phyloP scores from a whole-genome alignment of 2,113 vertebrate genomes.

The Rhinopithecus roxellana region DNA sequence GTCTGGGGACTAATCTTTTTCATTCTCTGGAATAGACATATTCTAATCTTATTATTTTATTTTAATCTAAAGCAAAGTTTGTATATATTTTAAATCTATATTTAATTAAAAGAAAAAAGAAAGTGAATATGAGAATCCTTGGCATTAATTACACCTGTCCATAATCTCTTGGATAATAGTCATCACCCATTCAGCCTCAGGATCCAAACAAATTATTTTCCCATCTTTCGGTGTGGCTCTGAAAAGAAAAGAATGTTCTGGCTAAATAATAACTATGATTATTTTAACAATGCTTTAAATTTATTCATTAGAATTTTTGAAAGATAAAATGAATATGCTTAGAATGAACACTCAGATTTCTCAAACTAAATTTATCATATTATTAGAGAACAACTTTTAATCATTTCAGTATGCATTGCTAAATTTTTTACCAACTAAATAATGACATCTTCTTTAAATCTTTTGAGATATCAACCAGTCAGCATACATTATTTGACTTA shows the following conservation, averaged over 20 bases:
- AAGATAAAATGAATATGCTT: neutral
- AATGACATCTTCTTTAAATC: neutral
- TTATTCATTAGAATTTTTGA: neutral
- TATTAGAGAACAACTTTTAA: conserved; percentile 6
- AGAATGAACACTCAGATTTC: conserved; percentile 9
- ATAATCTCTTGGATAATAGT: conserved; percentile 42
- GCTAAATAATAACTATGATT: neutral
- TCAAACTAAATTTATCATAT: neutral
- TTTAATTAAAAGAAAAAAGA: conserved; percentile 23
- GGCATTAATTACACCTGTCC: conserved; percentile 37
- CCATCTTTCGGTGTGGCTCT: conserved; percentile 55
- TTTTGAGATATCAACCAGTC: neutral
- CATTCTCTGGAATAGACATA: neutral
- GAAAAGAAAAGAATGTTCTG: conserved; percentile 21
- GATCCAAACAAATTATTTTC: conserved; percentile 58
- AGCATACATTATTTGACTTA: neutral
- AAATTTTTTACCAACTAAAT: neutral
- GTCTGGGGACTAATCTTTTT: neutral
- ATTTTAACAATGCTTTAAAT: neutral
- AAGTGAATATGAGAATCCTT: neutral
- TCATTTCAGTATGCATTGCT: neutral
- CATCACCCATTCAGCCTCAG: conserved; percentile 65
- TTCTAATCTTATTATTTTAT: neutral
- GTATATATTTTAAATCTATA: neutral
- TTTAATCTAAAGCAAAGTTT: neutral